Evolutionary conservation across 1,140 invertebrate species (phyloP).

Genomic region (Cecropterus lyciades): DNA sequence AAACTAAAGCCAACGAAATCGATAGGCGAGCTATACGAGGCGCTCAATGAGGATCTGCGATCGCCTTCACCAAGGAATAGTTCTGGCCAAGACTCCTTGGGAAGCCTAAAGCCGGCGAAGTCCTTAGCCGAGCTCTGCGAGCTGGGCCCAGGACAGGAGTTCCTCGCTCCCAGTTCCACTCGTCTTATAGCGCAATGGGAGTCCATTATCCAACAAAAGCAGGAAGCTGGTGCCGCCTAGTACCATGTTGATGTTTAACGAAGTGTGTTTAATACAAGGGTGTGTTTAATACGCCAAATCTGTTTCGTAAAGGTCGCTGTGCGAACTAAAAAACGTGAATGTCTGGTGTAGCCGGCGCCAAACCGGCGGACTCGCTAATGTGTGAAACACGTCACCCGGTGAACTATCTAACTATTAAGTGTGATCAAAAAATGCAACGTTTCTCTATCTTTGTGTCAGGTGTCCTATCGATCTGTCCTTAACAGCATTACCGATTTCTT

Average conservation of each 20-base stretch:
- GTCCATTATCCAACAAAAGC: slow-evolving; percentile 86
- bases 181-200: slow-evolving; percentile 86
- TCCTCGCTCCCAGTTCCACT: slow-evolving; percentile 84
- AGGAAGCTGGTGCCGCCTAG: slow-evolving; percentile 82
- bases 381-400: slow-evolving; percentile 28
- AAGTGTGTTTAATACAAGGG: slow-evolving; percentile 39
- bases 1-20: slow-evolving; percentile 85
- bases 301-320: slow-evolving; percentile 37
- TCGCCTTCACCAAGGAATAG: slow-evolving; percentile 78
- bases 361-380: slow-evolving; percentile 24
- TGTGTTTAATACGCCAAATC: slow-evolving; percentile 46
- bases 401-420: slow-evolving; percentile 37
- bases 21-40: slow-evolving; percentile 84
- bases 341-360: slow-evolving; percentile 12
- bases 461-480: neutral
- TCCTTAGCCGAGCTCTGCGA: slow-evolving; percentile 85
- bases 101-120: slow-evolving; percentile 85
- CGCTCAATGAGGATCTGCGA: slow-evolving; percentile 72
- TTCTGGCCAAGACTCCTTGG: slow-evolving; percentile 75
- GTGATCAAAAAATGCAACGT: slow-evolving; percentile 23
- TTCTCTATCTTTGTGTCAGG: slow-evolving; percentile 25
- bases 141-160: slow-evolving; percentile 82
- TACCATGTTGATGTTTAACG: slow-evolving; percentile 17
- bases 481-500: slow-evolving; percentile 52
- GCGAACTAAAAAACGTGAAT: slow-evolving; percentile 35